Conservation (phyloP, 2,888 invertebrate species). For the Atherix ibis region DNA sequence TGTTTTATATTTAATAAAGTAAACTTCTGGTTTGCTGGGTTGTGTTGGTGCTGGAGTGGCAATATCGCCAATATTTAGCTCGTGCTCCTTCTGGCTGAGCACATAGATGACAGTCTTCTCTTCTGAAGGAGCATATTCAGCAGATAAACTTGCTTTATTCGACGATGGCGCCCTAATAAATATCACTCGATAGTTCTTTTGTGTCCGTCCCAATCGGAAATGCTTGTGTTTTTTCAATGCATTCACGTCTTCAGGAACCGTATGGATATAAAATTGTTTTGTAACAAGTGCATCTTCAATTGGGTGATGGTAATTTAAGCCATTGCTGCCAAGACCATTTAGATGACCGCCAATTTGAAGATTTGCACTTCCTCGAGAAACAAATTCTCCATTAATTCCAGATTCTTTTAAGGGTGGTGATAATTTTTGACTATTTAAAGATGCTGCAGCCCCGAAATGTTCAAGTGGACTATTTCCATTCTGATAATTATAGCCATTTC, state of each 20-base stretch:
- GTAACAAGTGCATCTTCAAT: constrained; percentile 10
- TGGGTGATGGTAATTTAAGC: neutral
- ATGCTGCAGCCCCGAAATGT: constrained; percentile 5
- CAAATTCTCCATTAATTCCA: neutral
- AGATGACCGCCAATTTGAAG: too few relatives aligned
- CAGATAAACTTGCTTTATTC: constrained; percentile 23
- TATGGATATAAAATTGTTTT: constrained; percentile 15
- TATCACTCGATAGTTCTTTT: constrained; percentile 31
- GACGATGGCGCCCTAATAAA: constrained; percentile 31
- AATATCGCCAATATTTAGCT: constrained; percentile 22
- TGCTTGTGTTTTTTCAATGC: constrained; percentile 5
- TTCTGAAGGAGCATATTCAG: constrained; percentile 26
- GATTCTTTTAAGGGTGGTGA: too few relatives aligned
- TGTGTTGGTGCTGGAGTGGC: constrained; percentile 24
- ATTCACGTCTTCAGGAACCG: constrained; percentile 13
- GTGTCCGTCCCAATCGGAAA: constrained; percentile 23
- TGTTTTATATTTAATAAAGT: constrained; percentile 32
- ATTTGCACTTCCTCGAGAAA: too few relatives aligned
- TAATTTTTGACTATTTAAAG: neutral
- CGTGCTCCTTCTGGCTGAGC: constrained; percentile 26
- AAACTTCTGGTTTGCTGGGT: constrained; percentile 31
- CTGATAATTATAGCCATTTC: neutral
- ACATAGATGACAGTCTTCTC: constrained; percentile 33
- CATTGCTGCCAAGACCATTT: neutral
- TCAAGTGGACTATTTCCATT: neutral